These are phyloP conservation scores for Ridgeia piscesae DNA, from an alignment of 1,140 invertebrate species.

Conservation along the genomic window DNA sequence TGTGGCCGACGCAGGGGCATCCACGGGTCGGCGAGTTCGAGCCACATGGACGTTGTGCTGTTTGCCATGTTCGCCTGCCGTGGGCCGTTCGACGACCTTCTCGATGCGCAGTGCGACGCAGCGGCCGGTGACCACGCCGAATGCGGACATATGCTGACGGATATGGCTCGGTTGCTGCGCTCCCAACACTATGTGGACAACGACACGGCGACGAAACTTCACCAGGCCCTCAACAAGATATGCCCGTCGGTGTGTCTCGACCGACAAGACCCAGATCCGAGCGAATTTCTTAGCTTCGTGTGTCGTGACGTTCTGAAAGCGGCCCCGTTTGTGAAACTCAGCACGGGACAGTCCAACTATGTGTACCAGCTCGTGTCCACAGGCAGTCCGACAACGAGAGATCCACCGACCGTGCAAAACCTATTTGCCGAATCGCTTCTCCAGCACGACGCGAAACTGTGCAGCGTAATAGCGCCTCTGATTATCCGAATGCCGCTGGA, in stretches of 20 bases:
- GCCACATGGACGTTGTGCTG: not conserved
- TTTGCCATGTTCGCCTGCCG: not conserved
- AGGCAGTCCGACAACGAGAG: not conserved
- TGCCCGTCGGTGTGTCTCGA: not conserved
- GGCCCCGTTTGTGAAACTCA: not conserved
- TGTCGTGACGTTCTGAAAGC: not conserved
- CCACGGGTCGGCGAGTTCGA: not conserved
- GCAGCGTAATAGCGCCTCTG: not conserved
- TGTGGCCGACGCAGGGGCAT: not conserved
- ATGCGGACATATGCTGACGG: not conserved
- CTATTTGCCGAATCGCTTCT: not conserved
- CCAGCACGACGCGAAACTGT: not conserved
- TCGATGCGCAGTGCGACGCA: not conserved
- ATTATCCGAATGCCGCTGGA: not conserved
- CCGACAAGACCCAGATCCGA: not conserved
- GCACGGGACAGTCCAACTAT: not conserved
- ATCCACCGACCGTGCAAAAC: not conserved
- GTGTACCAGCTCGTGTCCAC: not conserved
- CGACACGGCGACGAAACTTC: not conserved
- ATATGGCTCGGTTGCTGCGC: not conserved
- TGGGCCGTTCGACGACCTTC: not conserved
- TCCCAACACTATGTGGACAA: not conserved
- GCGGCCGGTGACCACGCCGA: not conserved
- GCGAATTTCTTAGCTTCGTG: not conserved
- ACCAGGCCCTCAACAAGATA: not conserved